phyloP scores from a whole-genome alignment of 2,113 vertebrate species.

The Oreochromis spilurus region DNA sequence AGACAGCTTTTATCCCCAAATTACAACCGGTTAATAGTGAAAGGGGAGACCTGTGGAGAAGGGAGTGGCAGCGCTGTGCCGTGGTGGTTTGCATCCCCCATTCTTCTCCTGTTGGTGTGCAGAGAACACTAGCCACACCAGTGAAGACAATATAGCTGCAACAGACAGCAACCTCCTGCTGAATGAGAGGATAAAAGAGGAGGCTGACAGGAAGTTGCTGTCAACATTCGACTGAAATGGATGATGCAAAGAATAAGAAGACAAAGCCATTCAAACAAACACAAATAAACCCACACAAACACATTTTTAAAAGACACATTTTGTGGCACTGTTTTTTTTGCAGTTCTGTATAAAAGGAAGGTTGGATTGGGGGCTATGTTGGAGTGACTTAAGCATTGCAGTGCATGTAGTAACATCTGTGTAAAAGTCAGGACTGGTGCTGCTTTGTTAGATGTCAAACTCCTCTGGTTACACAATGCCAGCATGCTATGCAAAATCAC shows the following conservation, averaged over 20 bases:
- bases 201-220: constrained; percentile 63
- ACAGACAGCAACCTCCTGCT: constrained; percentile 63
- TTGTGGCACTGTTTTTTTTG: background rate
- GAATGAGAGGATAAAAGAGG: constrained; percentile 52
- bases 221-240: constrained; percentile 11
- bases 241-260: background rate
- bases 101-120: background rate
- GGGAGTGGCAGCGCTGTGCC: constrained; percentile 39
- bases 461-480: background rate
- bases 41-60: constrained; percentile 65
- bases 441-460: background rate
- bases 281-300: background rate
- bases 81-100: background rate
- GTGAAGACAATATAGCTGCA: constrained; percentile 62
- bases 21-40: constrained; percentile 75
- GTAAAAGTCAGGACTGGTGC: background rate
- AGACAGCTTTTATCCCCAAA: constrained; percentile 65
- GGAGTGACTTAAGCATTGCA: background rate
- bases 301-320: background rate
- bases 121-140: constrained; percentile 40
- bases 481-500: background rate
- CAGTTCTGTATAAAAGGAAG: background rate
- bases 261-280: background rate
- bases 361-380: background rate
- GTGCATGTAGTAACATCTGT: background rate